Evolutionary conservation across 2,888 invertebrate genomes (phyloP), one percentile per base, ranked within the genome.

Genomic region (Elysia crispata): DNA sequence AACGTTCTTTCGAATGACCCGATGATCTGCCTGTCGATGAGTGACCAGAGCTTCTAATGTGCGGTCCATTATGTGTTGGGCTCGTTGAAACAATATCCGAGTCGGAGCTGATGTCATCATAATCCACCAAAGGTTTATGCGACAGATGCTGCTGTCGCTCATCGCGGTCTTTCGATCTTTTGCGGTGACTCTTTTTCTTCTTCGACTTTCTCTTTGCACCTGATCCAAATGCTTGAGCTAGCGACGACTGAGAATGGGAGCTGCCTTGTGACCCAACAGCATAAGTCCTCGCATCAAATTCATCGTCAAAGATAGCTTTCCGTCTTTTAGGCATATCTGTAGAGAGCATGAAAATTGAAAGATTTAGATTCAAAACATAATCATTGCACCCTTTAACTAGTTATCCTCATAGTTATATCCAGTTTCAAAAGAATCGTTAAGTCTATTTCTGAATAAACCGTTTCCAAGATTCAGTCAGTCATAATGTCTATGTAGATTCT

Each of bases 71-170:
- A 28, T 79, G 72, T 72, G 84, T 76, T 8, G 74, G 72, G 41
- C 85, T 82, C 3, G 66, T 18, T n/a, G 76, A 33, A 8, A 85
- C 81, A 28, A 88, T 84, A n/a, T 87, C 88, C 15, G 88, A 88
- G 77, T 89, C 89, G n/a, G 89, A 89, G 83, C 88, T 89, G 25
- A 90, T 87, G 80, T 88, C 89, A 82, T 90, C 90, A 79, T 90
- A 90, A 54, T 85, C 89, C 1, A 87, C 87, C 70, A 89, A 73
- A 1, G 86, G 84, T 77, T 87, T 86, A 67, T 85, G 86, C n/a
- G 30, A 76, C 23, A 76, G 70, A 31, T 76, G 75, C 3, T 83
- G 76, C 20, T 67, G 54, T 8, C 79, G 67, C n/a, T 81, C 81
- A 25, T 69, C 66, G 1, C 79, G 73, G 28, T 81, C 83, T 69